Evolutionary conservation across 1,140 invertebrate genomes (phyloP), one percentile per base, ranked within the genome.

Genomic region (Ceratoteleas bidentatus): DNA sequence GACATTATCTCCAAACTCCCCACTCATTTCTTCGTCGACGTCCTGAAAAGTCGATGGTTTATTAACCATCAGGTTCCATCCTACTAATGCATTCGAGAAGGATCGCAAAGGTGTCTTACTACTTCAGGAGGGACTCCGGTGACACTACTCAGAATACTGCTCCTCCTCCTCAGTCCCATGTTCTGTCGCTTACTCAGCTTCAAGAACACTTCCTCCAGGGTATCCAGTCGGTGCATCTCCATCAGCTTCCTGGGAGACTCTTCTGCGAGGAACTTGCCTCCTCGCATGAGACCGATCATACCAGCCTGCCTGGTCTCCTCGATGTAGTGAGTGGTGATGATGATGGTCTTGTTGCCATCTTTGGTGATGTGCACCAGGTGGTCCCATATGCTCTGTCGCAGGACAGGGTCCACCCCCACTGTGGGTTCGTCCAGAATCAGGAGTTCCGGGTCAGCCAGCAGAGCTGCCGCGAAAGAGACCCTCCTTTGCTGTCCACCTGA

Each of bases 301-400:
- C 94, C 93, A 9, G 97, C 97, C 91, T 99, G 97, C 75, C 97
- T 94, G 2, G 98, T 98, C 90, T 99, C 98, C 88, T 99, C 98
- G 70, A 99, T 99, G 87, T 99, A 99, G 92, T 99, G 98, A 9
- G 98, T 99, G 0, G 98, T 99, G 66, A 99, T 98, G 69, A 99
- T 98, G 38, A 99, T 97, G 8, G 98, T 99, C 15, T 96, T 98
- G 72, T 94, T 94, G n/a, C 96, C 94, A 83, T 94, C 95, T 88
- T 95, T 95, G 0, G 96, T 96, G 40, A 99, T 95, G 9, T 97
- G 94, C 11, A 98, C 95, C 75, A 99, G 90, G 92, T 99, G 97
- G 85, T 98, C 96, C 98, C 98, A 99, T 81, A 99, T 99, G 85
- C 95, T 95, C 88, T 98, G 96, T 83, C 98, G 93, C 0, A 99